A percentile compares a stretch with the other conserved stretches of the same genome.
Evolutionary conservation across 2,113 vertebrate genomes (phyloP).

Genomic region (Ciconia boyciana): DNA sequence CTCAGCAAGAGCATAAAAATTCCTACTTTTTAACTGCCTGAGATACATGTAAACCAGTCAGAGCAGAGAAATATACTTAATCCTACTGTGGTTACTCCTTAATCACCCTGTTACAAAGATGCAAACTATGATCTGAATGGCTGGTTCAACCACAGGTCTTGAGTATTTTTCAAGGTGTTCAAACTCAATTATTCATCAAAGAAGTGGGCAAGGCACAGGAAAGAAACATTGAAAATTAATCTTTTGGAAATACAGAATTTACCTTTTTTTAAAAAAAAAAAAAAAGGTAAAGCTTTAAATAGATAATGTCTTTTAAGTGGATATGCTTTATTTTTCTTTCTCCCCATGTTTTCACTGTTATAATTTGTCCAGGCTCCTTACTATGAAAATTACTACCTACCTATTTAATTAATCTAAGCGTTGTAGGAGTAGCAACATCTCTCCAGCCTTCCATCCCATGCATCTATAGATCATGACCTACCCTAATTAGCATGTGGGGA

Average conservation of each 20-base stretch:
- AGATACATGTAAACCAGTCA: not conserved
- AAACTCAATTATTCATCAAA: not conserved
- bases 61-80: not conserved
- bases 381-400: not conserved
- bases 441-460: not conserved
- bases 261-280: too few species aligned
- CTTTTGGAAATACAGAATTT: not conserved
- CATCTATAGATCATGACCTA: not conserved
- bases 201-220: not conserved
- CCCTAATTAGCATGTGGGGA: not conserved
- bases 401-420: not conserved
- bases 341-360: not conserved
- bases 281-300: not conserved
- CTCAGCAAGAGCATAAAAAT: not conserved
- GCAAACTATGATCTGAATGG: not conserved
- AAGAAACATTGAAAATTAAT: not conserved
- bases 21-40: not conserved
- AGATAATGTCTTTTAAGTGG: not conserved
- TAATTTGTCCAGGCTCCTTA: not conserved
- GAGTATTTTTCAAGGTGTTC: not conserved
- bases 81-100: not conserved
- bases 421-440: not conserved
- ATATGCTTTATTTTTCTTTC: not conserved
- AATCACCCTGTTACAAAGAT: not conserved
- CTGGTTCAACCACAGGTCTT: not conserved